Base-by-base conservation (phyloP, 1,140 invertebrate species). In the Musca domestica region DNA sequence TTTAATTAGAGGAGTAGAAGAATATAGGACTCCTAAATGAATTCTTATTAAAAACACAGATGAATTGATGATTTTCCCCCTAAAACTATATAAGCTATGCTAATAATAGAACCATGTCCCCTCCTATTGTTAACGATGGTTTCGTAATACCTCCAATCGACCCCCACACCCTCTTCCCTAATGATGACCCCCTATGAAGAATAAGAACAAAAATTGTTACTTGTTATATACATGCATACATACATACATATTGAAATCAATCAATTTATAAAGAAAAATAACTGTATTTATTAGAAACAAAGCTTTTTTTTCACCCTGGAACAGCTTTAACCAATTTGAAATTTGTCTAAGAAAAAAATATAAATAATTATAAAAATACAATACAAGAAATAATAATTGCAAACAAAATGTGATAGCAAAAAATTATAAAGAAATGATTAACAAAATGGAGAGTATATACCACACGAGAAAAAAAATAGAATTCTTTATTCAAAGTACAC, bases 321-420 rank as follows among this genome's bases (percentile, higher is more conserved):
- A 61, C 56, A 61, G 56, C 56, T 61, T 61, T 61, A 61, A 61
- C 27, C 20, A 61, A 61, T 61, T 61, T 56, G 34, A 61, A 34
- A 34, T 61, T 41, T 22, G 34, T 34, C 19, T 41, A 34, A 34
- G 34, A 61, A 41, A 41, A 5, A 41, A 41, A 41, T 7, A 9
- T 10, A 30, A 30, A 30, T 30, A 41, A 41, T 41, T 5, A 41
- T 41, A 41, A 12, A 41, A 17, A 20, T 61, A 61, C 27, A 19
- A 34, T 61, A 61, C 30, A 30, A 56, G 41, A 34, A 34, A 34
- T 19, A 61, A 61, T 61, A 61, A 61, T 61, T 61, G 56, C 56
- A 61, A 61, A 61, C 56, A 17, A 61, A 41, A 34, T 61, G 56
- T 61, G 56, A 61, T 61, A 61, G 56, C 56, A 61, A 61, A 61